phyloP scores from a whole-genome alignment of 1,140 invertebrate species.

The Charaxes varanes region DNA sequence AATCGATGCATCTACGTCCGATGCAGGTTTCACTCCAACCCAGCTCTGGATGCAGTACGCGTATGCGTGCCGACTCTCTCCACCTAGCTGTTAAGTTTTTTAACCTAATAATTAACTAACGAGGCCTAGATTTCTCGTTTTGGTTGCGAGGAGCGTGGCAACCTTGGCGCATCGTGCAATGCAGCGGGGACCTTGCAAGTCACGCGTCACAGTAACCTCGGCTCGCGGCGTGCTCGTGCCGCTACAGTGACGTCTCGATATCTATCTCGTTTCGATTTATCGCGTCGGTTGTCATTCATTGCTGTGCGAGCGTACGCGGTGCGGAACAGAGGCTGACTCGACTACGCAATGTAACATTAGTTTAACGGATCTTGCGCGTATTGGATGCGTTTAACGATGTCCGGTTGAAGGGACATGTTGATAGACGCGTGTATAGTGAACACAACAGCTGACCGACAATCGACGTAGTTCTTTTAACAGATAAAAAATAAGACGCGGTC shows the following conservation, averaged over 20 bases:
- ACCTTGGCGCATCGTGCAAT: conserved; percentile 73
- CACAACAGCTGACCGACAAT: conserved; percentile 62
- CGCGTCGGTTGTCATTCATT: conserved; percentile 36
- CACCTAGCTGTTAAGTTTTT: not conserved
- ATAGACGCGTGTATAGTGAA: conserved; percentile 53
- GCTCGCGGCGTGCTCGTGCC: conserved; percentile 60
- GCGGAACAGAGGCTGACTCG: not conserved
- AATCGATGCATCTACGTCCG: conserved; percentile 38
- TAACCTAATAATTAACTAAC: conserved; percentile 6
- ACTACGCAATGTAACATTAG: conserved; percentile 28
- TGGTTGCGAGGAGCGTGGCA: conserved; percentile 52
- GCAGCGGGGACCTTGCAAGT: conserved; percentile 72
- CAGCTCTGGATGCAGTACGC: conserved; percentile 1
- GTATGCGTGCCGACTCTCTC: not conserved
- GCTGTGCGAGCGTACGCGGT: conserved; percentile 17
- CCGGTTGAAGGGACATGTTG: conserved; percentile 38
- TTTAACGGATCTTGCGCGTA: not conserved
- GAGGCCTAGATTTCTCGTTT: conserved; percentile 39
- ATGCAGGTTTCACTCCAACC: conserved; percentile 52
- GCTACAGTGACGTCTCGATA: conserved; percentile 42
- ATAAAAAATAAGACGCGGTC: conserved; percentile 64
- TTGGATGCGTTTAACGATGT: conserved; percentile 4
- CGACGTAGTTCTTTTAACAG: conserved; percentile 48
- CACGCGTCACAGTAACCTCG: conserved; percentile 73
- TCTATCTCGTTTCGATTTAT: conserved; percentile 32